Evolutionary conservation across 1,140 invertebrate species (phyloP).

Genomic region (Drosophila ironensis): DNA sequence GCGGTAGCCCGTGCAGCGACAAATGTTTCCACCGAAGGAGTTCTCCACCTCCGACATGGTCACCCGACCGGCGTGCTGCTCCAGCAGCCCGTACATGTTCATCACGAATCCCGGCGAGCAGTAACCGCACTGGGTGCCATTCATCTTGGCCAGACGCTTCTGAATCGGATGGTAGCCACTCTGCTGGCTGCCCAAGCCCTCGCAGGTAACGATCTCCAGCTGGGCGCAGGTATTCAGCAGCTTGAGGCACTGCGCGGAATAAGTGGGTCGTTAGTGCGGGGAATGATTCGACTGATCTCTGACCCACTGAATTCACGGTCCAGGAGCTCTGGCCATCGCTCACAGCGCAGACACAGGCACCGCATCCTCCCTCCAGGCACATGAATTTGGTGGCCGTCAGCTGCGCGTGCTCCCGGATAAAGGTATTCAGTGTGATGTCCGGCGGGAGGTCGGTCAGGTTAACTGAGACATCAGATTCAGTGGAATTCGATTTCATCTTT

Average conservation of each 20-base stretch:
- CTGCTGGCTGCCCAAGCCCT: conserved; percentile 88
- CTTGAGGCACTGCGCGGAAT: conserved; percentile 85
- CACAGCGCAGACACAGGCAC: conserved; percentile 89
- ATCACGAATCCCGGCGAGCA: conserved; percentile 93
- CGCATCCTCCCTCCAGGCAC: conserved; percentile 93
- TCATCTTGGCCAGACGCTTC: conserved; percentile 86
- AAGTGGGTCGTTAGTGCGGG: not conserved
- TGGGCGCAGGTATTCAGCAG: conserved; percentile 88
- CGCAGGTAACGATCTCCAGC: conserved; percentile 90
- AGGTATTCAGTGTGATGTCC: conserved; percentile 87
- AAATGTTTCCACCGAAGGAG: conserved; percentile 91
- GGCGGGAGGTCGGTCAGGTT: conserved; percentile 61
- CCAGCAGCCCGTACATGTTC: conserved; percentile 89
- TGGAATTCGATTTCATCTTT: not conserved
- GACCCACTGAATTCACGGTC: conserved; percentile 89
- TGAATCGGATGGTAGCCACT: conserved; percentile 89
- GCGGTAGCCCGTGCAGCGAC: conserved; percentile 93
- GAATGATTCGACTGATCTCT: not conserved
- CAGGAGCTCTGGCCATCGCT: conserved; percentile 84
- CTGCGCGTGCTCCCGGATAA: conserved; percentile 86
- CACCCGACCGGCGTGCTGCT: conserved; percentile 82
- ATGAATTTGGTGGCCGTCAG: conserved; percentile 90
- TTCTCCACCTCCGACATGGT: conserved; percentile 89
- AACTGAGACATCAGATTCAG: conserved; percentile 23
- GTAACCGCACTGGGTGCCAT: conserved; percentile 92